A percentile compares a stretch with the other conserved stretches of the same genome.
These are phyloP conservation scores for Slavum lentiscoides DNA, from an alignment of 2,888 invertebrate species.

Conservation along the genomic window DNA sequence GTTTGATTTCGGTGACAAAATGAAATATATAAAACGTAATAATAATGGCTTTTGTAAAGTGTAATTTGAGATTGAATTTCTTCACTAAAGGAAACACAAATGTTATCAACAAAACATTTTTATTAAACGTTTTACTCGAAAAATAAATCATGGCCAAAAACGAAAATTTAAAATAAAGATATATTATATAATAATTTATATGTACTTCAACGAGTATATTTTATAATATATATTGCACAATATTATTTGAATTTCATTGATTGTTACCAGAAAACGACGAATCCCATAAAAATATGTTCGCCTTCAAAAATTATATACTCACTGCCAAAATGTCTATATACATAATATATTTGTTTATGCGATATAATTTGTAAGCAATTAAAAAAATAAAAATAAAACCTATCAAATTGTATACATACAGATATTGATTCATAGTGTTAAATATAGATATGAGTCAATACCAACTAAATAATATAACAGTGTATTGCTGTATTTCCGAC, in stretches of 20 bases:
- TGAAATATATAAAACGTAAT: background rate
- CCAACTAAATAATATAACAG: background rate
- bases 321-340: background rate
- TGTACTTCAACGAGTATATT: background rate
- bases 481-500: background rate
- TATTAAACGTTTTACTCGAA: too few species aligned
- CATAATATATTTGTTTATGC: conserved; percentile 3
- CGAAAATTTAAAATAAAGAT: too few species aligned
- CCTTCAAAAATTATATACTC: background rate
- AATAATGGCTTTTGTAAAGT: conserved; percentile 2
- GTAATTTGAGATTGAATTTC: background rate
- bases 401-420: conserved; percentile 24
- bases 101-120: too few species aligned
- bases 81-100: background rate
- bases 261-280: background rate
- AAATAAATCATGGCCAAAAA: too few species aligned
- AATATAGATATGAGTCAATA: conserved; percentile 28
- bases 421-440: conserved; percentile 32
- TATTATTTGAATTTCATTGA: background rate
- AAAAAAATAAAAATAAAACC: background rate
- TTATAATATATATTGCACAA: background rate
- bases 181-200: too few species aligned
- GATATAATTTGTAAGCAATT: background rate
- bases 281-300: background rate
- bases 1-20: too few species aligned